Evolutionary conservation across 2,113 vertebrate genomes (phyloP), one percentile per base, ranked within the genome.

Genomic region (Cardinalis cardinalis): DNA sequence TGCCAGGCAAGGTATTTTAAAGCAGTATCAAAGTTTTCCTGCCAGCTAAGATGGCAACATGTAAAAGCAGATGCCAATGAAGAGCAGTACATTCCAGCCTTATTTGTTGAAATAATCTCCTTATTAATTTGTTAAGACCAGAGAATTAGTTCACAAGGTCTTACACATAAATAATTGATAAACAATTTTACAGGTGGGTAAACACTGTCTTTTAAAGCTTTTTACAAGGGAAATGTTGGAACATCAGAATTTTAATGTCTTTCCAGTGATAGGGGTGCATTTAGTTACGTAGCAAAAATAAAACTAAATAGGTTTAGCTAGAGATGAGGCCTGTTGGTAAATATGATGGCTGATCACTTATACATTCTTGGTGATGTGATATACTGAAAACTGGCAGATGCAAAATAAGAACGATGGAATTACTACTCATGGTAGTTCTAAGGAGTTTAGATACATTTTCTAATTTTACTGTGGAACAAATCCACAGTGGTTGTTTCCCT

Each of bases 71-170:
- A 48, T 10, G 14, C 23, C 34, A 36, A 68, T 34, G 66, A 90
- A 80, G 46, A 80, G 48, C 34, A 48, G 91, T 31, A 74, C 14
- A 38, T 79, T 82, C 55, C 74, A 83, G 18, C 38, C 64, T 23
- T 58, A 15, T 89, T 68, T 80, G 82, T 72, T 79, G 70, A 96
- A 95, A 91, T 90, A 85, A 88, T 51, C 87, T 64, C 63, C 58
- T 84, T 91, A 88, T 88, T 92, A 93, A 91, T 56, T 91, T 93
- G 85, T 92, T 88, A 96, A 95, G 58, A 84, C 61, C 41, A 20
- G 24, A 24, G 60, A 51, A 41, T 85, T 34, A n/a, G 64, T 32
- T 68, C 84, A 64, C 38, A 53, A 51, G 68, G 41, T 80, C 40
- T 91, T 83, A 51, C 75, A 89, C 0, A 4, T 81, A 94, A 95